Conservation (phyloP, 35 echinoderm and acorn worm species). For the Chiridota heheva region DNA sequence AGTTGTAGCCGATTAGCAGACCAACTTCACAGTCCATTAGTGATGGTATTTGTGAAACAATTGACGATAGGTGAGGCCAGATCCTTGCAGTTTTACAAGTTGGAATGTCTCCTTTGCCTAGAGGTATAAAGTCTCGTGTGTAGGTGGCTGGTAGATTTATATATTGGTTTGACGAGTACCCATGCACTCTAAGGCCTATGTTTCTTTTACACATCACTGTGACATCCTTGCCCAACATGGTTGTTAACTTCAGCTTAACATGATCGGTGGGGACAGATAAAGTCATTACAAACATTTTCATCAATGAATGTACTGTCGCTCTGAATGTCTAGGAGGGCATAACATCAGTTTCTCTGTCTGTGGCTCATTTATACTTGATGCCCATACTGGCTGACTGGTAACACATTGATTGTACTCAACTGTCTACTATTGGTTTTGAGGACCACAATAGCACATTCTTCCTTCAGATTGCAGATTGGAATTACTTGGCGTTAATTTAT, state of each 20-base stretch:
- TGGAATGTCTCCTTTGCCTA: conserved; percentile 14
- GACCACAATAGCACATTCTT: background rate
- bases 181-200: conserved; percentile 13
- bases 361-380: background rate
- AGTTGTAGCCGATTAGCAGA: conserved; percentile 64
- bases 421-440: background rate
- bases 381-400: background rate
- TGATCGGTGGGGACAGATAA: conserved; percentile 23
- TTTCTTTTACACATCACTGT: conserved; percentile 9
- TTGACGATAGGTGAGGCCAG: conserved; percentile 53
- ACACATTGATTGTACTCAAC: background rate
- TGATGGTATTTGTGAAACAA: conserved; percentile 33
- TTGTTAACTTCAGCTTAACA: conserved; percentile 19
- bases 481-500: background rate
- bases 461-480: background rate
- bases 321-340: conserved; percentile 76
- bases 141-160: conserved; percentile 7
- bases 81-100: conserved; percentile 51
- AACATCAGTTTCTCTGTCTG: conserved; percentile 38
- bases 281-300: conserved; percentile 16
- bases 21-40: conserved; percentile 66
- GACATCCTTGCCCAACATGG: background rate
- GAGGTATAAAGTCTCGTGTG: conserved; percentile 31
- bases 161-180: conserved; percentile 13
- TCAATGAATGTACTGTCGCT: conserved; percentile 66